Conservation (phyloP, 2,888 invertebrate species). For the Thereva nobilitata region DNA sequence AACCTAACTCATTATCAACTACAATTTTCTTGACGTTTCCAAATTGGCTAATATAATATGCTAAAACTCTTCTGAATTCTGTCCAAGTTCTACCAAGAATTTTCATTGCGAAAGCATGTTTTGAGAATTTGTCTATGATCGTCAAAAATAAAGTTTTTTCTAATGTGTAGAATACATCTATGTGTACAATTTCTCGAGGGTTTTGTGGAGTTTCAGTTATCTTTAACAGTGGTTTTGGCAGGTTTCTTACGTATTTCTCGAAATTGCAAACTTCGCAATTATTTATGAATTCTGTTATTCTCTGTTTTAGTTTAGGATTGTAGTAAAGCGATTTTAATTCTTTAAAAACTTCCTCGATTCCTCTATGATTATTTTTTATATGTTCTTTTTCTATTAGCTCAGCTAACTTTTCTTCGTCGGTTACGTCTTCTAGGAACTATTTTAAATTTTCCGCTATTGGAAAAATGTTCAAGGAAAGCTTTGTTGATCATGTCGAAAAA, state of each 20-base stretch:
- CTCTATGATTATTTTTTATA: slow-evolving; percentile 42
- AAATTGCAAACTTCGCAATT: slow-evolving; percentile 14
- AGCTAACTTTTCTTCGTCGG: slow-evolving; percentile 32
- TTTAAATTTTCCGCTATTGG: slow-evolving; percentile 2
- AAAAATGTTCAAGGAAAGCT: background rate
- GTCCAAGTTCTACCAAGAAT: slow-evolving; percentile 40
- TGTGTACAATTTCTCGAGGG: slow-evolving; percentile 45
- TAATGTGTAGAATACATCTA: slow-evolving; percentile 44
- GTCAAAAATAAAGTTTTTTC: slow-evolving; percentile 42
- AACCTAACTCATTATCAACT: slow-evolving; percentile 42
- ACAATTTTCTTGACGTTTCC: slow-evolving; percentile 40
- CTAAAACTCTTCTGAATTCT: slow-evolving; percentile 40
- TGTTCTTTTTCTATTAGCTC: slow-evolving; percentile 41
- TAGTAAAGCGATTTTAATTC: slow-evolving; percentile 38
- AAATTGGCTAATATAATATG: slow-evolving; percentile 39
- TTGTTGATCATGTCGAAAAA: background rate
- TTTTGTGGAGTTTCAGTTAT: slow-evolving; percentile 41
- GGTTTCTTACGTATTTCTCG: slow-evolving; percentile 44
- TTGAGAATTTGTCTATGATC: slow-evolving; percentile 45
- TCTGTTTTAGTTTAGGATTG: slow-evolving; percentile 40
- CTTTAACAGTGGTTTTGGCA: slow-evolving; percentile 9
- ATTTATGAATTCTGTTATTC: too few relatives aligned
- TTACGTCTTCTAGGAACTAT: slow-evolving; percentile 30
- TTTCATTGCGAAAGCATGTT: slow-evolving; percentile 43
- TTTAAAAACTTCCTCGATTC: slow-evolving; percentile 40